Conservation (phyloP, 2,888 invertebrate genomes). For the Trichogramma dendrolimi region DNA sequence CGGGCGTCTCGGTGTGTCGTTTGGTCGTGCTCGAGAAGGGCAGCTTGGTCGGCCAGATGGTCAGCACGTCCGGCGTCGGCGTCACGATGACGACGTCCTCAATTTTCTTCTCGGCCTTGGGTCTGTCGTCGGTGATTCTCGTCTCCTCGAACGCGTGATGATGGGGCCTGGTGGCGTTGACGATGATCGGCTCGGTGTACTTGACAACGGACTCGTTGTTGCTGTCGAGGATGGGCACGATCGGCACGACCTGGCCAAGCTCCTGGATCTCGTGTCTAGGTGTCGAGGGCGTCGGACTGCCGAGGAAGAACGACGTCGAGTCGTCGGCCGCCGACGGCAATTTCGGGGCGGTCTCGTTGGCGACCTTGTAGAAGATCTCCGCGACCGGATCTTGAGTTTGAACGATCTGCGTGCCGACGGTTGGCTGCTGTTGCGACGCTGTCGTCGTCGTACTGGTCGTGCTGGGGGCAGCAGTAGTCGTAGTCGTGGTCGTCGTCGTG, state of each 20-base stretch:
- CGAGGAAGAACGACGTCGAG: constrained; percentile 29
- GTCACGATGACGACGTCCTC: not conserved
- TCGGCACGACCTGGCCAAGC: constrained; percentile 31
- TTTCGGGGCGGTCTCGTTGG: constrained; percentile 24
- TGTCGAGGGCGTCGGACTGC: constrained; percentile 24
- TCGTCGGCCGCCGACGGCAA: constrained; percentile 6
- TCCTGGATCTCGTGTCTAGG: constrained; percentile 6
- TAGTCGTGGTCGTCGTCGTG: not conserved
- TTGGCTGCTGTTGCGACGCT: not conserved
- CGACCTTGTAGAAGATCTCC: constrained; percentile 23
- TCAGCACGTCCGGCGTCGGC: constrained; percentile 37
- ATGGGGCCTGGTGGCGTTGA: constrained; percentile 10
- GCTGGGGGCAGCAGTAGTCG: not conserved
- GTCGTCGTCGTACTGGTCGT: constrained; percentile 18
- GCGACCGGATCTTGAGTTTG: constrained; percentile 6
- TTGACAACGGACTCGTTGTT: constrained; percentile 39
- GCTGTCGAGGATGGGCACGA: constrained; percentile 40
- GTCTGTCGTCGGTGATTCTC: not conserved
- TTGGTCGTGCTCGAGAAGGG: constrained; percentile 17
- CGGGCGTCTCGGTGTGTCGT: not conserved
- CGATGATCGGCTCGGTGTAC: constrained; percentile 37
- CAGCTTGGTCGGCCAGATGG: constrained; percentile 36
- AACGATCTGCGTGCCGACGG: not conserved
- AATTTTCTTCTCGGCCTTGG: not conserved
- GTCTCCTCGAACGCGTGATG: constrained; percentile 10